These are phyloP conservation scores for Eolophus roseicapilla DNA, from an alignment of 2,113 vertebrate species.

Conservation along the genomic window DNA sequence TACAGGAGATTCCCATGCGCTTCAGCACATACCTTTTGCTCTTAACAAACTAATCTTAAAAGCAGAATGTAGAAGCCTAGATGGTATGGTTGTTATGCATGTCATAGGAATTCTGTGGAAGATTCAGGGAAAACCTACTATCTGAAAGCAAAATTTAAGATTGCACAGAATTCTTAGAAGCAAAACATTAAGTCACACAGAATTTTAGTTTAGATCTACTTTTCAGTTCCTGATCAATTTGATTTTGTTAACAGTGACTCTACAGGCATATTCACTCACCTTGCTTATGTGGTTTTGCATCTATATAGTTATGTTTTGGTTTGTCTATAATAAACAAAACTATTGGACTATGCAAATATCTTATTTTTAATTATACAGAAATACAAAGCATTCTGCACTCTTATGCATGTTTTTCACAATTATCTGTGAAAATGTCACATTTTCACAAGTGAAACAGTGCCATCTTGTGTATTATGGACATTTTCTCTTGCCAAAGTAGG, in stretches of 20 bases:
- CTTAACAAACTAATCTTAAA: neutral
- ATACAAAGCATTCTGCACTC: neutral
- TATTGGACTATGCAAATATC: neutral
- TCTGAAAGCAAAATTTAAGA: neutral
- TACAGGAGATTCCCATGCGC: neutral
- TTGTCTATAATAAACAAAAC: neutral
- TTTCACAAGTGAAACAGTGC: slow-evolving; percentile 54
- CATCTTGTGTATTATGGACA: slow-evolving; percentile 36
- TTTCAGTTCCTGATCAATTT: neutral
- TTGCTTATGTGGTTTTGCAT: neutral
- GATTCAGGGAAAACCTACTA: neutral
- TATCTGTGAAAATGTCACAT: neutral
- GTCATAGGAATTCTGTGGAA: neutral
- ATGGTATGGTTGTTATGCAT: neutral
- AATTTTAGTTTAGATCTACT: neutral
- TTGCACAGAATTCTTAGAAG: neutral
- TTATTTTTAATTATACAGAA: neutral
- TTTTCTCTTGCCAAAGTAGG: neutral
- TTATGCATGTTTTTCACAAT: neutral
- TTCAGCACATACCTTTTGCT: neutral
- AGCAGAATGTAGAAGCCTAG: neutral
- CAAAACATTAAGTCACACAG: neutral
- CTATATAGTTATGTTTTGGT: neutral
- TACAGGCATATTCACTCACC: neutral
- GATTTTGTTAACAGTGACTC: neutral